Conservation (phyloP, 2,888 invertebrate genomes). For the Cerastis rubricosa region DNA sequence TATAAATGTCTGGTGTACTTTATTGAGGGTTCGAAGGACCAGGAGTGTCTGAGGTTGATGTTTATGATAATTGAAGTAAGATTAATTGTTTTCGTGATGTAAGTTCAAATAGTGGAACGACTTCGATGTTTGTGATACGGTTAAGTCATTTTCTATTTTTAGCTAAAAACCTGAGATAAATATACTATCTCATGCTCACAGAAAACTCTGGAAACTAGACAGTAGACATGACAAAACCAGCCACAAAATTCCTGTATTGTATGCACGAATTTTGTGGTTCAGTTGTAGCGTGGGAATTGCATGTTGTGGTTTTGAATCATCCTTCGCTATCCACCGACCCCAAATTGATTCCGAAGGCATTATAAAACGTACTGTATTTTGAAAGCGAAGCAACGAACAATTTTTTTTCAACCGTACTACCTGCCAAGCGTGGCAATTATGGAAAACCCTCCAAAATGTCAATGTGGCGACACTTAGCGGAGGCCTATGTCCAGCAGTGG, state of each 20-base stretch:
- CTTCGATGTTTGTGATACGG: background rate
- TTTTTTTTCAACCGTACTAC: too few species aligned
- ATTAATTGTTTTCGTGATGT: background rate
- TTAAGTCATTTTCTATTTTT: background rate
- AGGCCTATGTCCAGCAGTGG: too few species aligned
- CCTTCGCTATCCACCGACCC: background rate
- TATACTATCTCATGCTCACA: too few species aligned
- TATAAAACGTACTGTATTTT: background rate
- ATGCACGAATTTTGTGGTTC: background rate
- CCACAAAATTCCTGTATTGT: too few species aligned
- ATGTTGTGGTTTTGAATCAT: background rate
- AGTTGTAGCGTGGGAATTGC: background rate
- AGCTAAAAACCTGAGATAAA: background rate
- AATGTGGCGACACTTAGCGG: too few species aligned
- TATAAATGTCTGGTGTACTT: conserved; percentile 51
- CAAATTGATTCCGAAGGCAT: background rate
- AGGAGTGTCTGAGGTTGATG: conserved; percentile 11
- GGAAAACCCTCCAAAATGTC: too few species aligned
- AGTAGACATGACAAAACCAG: too few species aligned
- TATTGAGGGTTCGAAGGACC: conserved; percentile 36
- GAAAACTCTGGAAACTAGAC: too few species aligned
- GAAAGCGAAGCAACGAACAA: background rate
- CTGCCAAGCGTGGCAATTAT: too few species aligned
- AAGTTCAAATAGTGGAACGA: conserved; percentile 7
- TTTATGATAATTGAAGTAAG: background rate